Evolutionary conservation across 1,140 invertebrate genomes (phyloP).

Genomic region (Heliconius nattereri): DNA sequence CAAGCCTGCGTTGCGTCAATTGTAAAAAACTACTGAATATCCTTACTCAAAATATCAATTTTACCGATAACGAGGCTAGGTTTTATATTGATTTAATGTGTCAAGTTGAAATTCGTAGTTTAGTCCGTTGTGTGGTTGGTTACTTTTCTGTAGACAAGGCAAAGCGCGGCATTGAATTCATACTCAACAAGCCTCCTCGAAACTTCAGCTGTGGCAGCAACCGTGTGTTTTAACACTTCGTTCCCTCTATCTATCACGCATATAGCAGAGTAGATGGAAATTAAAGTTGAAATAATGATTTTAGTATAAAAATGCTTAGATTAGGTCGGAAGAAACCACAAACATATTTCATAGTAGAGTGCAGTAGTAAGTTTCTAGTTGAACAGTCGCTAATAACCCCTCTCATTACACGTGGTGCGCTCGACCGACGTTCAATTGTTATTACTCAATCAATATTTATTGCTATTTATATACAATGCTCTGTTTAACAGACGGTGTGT

Average conservation of each 20-base stretch:
- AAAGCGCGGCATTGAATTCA: too few relatives aligned
- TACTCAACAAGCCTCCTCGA: too few relatives aligned
- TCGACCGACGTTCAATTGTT: background rate
- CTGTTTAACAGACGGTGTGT: conserved; percentile 53
- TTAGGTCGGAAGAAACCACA: background rate
- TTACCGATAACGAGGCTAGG: too few relatives aligned
- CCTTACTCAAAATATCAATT: background rate
- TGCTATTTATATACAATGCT: conserved; percentile 48
- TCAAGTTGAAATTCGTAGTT: too few relatives aligned
- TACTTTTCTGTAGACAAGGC: too few relatives aligned
- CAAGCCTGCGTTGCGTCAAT: background rate
- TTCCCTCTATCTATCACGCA: too few relatives aligned
- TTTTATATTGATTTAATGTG: too few relatives aligned
- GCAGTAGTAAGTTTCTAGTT: background rate
- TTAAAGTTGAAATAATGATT: too few relatives aligned
- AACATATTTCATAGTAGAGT: background rate
- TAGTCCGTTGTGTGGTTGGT: too few relatives aligned
- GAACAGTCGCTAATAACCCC: background rate
- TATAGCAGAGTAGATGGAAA: too few relatives aligned
- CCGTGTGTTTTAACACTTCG: too few relatives aligned
- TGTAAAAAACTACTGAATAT: background rate
- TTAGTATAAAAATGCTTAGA: background rate
- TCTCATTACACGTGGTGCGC: background rate
- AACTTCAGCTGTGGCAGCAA: too few relatives aligned
- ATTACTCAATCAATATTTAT: conserved; percentile 41